A percentile compares a stretch with the other conserved stretches of the same genome.
Conservation (phyloP, 2,888 invertebrate genomes). For the Polyploca ridens region DNA sequence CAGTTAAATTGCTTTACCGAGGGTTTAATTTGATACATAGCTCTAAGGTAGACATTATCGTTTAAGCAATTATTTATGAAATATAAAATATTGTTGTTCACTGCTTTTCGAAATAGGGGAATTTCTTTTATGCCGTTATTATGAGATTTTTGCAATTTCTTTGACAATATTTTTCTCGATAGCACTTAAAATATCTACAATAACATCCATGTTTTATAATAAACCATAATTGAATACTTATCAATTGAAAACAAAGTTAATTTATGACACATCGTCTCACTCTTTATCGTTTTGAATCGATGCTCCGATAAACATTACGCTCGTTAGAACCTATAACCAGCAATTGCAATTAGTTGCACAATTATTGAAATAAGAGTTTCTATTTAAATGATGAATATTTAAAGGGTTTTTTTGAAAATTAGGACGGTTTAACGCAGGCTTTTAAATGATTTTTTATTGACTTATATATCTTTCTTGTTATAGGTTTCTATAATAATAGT, state of each 20-base stretch:
- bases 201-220: not conserved
- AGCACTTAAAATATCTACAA: not conserved
- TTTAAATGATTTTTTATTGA: not conserved
- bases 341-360: not conserved
- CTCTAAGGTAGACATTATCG: not conserved
- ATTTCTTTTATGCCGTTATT: not conserved
- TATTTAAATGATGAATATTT: not conserved
- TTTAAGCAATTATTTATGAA: not conserved
- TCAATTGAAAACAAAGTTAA: conserved; percentile 17
- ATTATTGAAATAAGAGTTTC: not conserved
- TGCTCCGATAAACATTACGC: conserved; percentile 11
- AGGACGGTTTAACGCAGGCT: not conserved
- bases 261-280: conserved; percentile 15
- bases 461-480: too few species aligned
- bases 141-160: not conserved
- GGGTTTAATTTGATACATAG: conserved; percentile 33
- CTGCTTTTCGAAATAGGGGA: not conserved
- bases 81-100: not conserved
- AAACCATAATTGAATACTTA: not conserved
- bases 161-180: not conserved
- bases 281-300: conserved; percentile 18
- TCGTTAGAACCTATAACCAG: not conserved
- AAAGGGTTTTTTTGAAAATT: too few species aligned
- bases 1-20: conserved; percentile 35
- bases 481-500: too few species aligned